A percentile compares a stretch with the other conserved stretches of the same genome.
phyloP scores from a whole-genome alignment of 2,888 invertebrate species.

The Oxyscelio sp. region DNA sequence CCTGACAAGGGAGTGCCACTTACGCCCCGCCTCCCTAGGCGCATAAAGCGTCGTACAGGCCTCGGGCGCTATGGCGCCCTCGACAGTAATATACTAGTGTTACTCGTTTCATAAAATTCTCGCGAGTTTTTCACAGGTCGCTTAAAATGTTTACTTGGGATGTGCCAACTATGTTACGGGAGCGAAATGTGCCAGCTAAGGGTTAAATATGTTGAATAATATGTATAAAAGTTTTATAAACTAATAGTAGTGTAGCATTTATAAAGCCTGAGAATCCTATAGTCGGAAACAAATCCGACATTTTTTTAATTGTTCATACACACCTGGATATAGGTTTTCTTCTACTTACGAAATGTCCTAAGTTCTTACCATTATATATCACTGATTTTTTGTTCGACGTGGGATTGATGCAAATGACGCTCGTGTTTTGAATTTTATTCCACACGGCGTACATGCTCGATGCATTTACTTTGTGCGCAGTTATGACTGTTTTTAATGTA shows the following conservation, averaged over 20 bases:
- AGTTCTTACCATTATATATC: constrained; percentile 55
- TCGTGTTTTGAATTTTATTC: constrained; percentile 83
- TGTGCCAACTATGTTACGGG: too few species aligned
- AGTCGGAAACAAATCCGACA: background rate
- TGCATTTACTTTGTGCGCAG: constrained; percentile 90
- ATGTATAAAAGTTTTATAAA: too few species aligned
- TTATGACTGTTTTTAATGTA: constrained; percentile 89
- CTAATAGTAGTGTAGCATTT: background rate
- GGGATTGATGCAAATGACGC: constrained; percentile 75
- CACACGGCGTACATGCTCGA: constrained; percentile 88
- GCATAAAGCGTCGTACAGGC: too few species aligned
- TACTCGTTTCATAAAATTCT: too few species aligned
- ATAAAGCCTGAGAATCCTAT: constrained; percentile 7
- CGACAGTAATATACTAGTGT: too few species aligned
- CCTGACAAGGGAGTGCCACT: too few species aligned
- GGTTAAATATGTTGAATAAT: too few species aligned
- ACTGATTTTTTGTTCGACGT: constrained; percentile 34
- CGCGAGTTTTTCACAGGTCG: too few species aligned
- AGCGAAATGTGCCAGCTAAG: too few species aligned
- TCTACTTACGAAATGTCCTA: constrained; percentile 83
- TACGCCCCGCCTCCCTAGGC: too few species aligned
- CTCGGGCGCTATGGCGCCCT: too few species aligned
- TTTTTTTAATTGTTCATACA: constrained; percentile 52
- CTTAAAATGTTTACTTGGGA: too few species aligned
- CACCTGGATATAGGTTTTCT: constrained; percentile 75